phyloP scores from a whole-genome alignment of 2,113 vertebrate genomes.

The Sigmodon hispidus region DNA sequence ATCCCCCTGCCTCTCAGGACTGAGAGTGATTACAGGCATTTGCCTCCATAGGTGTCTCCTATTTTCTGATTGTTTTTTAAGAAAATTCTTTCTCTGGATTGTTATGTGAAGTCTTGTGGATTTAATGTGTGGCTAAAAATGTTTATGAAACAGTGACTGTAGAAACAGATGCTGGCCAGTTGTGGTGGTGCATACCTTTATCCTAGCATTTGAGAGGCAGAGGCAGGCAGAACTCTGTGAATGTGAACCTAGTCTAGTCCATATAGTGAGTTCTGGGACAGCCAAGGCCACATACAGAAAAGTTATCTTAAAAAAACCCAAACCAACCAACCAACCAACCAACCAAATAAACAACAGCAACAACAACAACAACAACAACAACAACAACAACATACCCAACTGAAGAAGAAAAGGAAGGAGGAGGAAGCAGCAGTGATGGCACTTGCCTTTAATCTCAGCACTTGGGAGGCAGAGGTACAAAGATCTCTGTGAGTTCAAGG shows the following conservation, averaged over 20 bases:
- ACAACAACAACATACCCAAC: not conserved
- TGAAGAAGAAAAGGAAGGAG: too few species aligned
- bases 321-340: not conserved
- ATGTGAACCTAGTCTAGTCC: not conserved
- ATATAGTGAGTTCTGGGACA: not conserved
- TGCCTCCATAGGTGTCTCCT: not conserved
- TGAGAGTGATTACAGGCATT: not conserved
- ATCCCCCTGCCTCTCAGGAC: too few species aligned
- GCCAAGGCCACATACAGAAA: not conserved
- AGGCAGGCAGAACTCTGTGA: not conserved
- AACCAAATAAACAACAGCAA: too few species aligned
- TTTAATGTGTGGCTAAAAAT: constrained; percentile 26
- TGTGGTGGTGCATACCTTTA: not conserved
- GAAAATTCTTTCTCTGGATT: not conserved
- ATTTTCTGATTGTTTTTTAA: not conserved
- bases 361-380: too few species aligned
- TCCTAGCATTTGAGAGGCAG: not conserved
- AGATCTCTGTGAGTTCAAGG: too few species aligned
- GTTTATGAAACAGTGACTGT: not conserved
- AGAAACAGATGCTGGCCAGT: not conserved
- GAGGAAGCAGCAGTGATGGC: too few species aligned
- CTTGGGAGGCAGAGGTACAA: too few species aligned
- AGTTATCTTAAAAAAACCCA: not conserved
- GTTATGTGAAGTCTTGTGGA: not conserved
- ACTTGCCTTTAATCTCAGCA: too few species aligned